Base-by-base conservation (phyloP, 2,113 vertebrate species). In the Bettongia penicillata region DNA sequence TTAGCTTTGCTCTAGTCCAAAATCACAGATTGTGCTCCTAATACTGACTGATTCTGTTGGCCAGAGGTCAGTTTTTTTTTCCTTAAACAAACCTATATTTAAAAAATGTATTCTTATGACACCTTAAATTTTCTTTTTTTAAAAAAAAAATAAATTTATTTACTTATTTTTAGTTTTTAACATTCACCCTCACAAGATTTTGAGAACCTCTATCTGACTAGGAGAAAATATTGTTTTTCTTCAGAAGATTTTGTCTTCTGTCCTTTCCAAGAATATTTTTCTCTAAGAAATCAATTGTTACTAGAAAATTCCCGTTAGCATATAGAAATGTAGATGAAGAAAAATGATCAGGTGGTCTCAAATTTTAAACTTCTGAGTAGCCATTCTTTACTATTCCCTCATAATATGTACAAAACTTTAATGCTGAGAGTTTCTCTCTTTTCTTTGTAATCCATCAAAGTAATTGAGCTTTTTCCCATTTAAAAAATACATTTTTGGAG, bases 381-480 rank as follows among this genome's bases (percentile, higher is more conserved):
- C 94, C 68, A 97, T 94, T 96, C 91, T 97, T 94, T 97, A 0
- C 0, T 57, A 25, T 95, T 94, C 37, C 93, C 55, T 95, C 96
- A 91, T 96, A 98, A 98, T 95, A 91, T 93, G 93, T 95, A 97
- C 77, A 95, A 97, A 96, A 94, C 95, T 97, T 97, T 93, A 98
- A 97, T 97, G 55, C 26, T 98, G 68, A 1, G 90, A 97, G 96
- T 97, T 97, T 97, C 77, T 96, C 97, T 93, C 84, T 97, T 97
- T 97, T 94, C 94, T 95, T 93, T 95, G 91, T 48, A 94, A 91
- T 91, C 97, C 92, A 97, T 98, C 97, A 98, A 98, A 98, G 97
- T 98, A 97, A 98, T 97, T 98, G 97, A 98, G 96, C 97, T 96
- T 98, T 98, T 97, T 96, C 51, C 96, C 95, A 92, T 98, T 98